Conservation (phyloP, 2,888 invertebrate species). For the Caenorhabditis sinica region DNA sequence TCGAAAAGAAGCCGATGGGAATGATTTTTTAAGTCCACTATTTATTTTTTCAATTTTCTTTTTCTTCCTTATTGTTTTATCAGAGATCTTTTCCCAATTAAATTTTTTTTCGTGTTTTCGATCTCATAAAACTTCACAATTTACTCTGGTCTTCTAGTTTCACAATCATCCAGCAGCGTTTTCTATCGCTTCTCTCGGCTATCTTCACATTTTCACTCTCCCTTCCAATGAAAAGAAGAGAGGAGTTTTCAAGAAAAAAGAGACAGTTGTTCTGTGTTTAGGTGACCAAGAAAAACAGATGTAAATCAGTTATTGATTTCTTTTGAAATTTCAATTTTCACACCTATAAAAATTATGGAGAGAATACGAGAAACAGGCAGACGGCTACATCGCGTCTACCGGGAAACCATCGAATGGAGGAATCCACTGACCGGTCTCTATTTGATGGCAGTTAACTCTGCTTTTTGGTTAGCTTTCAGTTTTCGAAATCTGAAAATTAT, state of each 20-base stretch:
- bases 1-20: conserved; percentile 63
- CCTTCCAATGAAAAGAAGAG: neutral
- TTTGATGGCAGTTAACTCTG: conserved; percentile 78
- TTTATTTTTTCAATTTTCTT: neutral
- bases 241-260: conserved; percentile 16
- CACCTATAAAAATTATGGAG: conserved; percentile 46
- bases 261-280: conserved; percentile 44
- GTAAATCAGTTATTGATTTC: conserved; percentile 43
- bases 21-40: conserved; percentile 8
- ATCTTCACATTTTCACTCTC: conserved; percentile 5
- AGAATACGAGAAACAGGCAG: conserved; percentile 48
- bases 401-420: conserved; percentile 77
- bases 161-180: conserved; percentile 15
- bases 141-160: neutral
- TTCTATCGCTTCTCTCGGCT: conserved; percentile 16
- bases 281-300: conserved; percentile 36
- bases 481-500: neutral
- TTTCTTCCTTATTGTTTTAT: conserved; percentile 11
- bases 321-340: conserved; percentile 25
- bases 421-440: conserved; percentile 78
- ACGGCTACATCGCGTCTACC: conserved; percentile 60
- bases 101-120: conserved; percentile 19
- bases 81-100: neutral
- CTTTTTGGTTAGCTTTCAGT: conserved; percentile 76
- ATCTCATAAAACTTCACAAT: conserved; percentile 21